phyloP scores from a whole-genome alignment of 2,797 vertebrate genomes.

The Anomalospiza imberbis region DNA sequence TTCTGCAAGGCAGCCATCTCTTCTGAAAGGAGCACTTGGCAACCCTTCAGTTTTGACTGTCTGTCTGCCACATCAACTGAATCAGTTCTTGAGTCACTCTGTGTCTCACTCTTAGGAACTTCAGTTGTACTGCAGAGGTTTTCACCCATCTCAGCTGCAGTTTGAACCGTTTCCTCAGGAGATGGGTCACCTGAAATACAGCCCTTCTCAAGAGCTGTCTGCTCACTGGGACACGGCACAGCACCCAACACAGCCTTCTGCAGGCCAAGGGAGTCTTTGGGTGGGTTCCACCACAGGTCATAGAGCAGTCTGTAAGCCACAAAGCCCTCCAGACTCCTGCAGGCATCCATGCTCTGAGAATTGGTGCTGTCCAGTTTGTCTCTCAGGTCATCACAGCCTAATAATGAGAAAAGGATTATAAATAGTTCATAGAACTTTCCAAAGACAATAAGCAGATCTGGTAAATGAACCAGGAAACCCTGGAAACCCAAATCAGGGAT shows the following conservation, averaged over 20 bases:
- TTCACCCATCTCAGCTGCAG: background rate
- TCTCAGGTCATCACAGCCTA: slow-evolving; percentile 71
- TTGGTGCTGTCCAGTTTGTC: slow-evolving; percentile 61
- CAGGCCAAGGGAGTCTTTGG: background rate
- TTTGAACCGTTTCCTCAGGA: background rate
- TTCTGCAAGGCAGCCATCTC: slow-evolving; percentile 81
- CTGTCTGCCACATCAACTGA: background rate
- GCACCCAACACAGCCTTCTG: background rate
- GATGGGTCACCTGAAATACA: background rate
- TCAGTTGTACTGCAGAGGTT: background rate
- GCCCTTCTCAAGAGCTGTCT: background rate
- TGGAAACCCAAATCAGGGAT: background rate
- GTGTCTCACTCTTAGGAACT: background rate
- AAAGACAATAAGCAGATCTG: background rate
- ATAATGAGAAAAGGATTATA: background rate
- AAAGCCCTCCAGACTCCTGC: slow-evolving; percentile 83
- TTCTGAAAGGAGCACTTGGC: slow-evolving; percentile 81
- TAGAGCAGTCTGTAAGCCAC: slow-evolving; percentile 83
- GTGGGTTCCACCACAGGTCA: slow-evolving; percentile 83
- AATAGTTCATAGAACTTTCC: background rate
- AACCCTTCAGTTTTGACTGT: slow-evolving; percentile 27
- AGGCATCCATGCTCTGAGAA: slow-evolving; percentile 66
- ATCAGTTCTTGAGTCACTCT: background rate
- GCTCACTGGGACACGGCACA: background rate
- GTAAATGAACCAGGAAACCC: background rate